These are phyloP conservation scores for Acleris emargana DNA, from an alignment of 2,888 invertebrate species.

Conservation along the genomic window DNA sequence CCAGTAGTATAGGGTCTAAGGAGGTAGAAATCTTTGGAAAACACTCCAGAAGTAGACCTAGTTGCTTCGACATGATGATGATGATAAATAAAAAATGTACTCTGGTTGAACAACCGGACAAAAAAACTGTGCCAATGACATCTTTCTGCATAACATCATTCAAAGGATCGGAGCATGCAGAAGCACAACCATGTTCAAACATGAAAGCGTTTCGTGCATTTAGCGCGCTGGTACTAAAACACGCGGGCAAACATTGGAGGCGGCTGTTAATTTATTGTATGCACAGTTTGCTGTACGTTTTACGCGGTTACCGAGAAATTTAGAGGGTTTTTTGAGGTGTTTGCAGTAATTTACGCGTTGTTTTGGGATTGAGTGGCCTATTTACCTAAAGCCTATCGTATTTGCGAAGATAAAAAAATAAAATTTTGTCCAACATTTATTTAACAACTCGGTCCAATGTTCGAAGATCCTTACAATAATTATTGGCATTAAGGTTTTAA, in stretches of 20 bases:
- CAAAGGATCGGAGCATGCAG: constrained; percentile 1
- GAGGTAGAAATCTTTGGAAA: too few relatives aligned
- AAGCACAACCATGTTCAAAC: constrained; percentile 19
- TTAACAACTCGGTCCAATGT: too few relatives aligned
- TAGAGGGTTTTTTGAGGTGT: constrained; percentile 29
- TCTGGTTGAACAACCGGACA: not conserved
- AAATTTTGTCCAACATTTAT: not conserved
- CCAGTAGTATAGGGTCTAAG: too few relatives aligned
- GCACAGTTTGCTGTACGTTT: constrained; percentile 30
- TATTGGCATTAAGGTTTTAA: too few relatives aligned
- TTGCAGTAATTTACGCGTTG: constrained; percentile 20
- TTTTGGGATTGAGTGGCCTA: constrained; percentile 2
- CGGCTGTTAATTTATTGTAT: constrained; percentile 27
- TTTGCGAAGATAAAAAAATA: not conserved
- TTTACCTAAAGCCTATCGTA: not conserved
- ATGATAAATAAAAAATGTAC: too few relatives aligned
- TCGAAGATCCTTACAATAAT: too few relatives aligned
- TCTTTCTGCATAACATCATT: constrained; percentile 34
- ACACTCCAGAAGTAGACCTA: too few relatives aligned
- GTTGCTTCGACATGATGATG: too few relatives aligned
- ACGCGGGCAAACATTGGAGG: constrained; percentile 18
- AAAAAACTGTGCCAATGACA: not conserved
- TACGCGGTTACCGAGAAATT: constrained; percentile 32
- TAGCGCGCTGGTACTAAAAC: constrained; percentile 29
- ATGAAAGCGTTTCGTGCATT: constrained; percentile 24